Evolutionary conservation across 35 echinoderm and acorn worm genomes (phyloP), one percentile per base, ranked within the genome.

Genomic region (Heliocidaris tuberculata): DNA sequence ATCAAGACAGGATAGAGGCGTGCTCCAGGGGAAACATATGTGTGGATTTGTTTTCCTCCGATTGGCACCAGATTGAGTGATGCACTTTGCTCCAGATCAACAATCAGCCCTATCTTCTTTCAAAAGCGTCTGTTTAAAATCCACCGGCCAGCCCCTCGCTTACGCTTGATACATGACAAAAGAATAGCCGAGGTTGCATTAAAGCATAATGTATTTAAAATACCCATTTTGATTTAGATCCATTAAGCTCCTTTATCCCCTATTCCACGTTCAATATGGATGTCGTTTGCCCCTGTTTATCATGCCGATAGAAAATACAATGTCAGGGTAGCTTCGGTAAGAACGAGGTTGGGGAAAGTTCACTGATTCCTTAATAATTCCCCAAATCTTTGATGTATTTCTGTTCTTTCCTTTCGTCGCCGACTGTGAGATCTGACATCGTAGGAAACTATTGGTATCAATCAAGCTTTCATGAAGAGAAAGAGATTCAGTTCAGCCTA

Each of bases 201-300:
- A 78, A 78, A 78, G 65, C 65, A 19, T 78, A 78, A 78, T 78
- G 27, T 78, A 78, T 78, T 78, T 78, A 78, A 78, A 78, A 78
- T 78, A 78, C 65, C 65, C 65, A 78, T 78, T n/a, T 78, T 78
- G 65, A 78, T 78, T 78, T 78, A 78, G 65, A 7, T n/a, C 65
- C 65, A 78, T 78, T 78, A 78, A 78, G 27, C 65, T 9, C 65
- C 65, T 78, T 78, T 78, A 78, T 78, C 65, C 65, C 27, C 65
- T n/a, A 78, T 78, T n/a, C 27, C 65, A 78, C 65, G 65, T 78
- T 78, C 65, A n/a, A 78, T 27, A 78, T 78, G 19, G 65, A 7
- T 78, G 27, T 7, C 3, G 65, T 78, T 56, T 78, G 21, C 15
- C 21, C 19, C 65, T 78, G 21, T n/a, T 78, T 78, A 19, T 78